Evolutionary conservation across 2,888 invertebrate species (phyloP), one percentile per base, ranked within the genome.

Genomic region (Megastigmus dorsalis): DNA sequence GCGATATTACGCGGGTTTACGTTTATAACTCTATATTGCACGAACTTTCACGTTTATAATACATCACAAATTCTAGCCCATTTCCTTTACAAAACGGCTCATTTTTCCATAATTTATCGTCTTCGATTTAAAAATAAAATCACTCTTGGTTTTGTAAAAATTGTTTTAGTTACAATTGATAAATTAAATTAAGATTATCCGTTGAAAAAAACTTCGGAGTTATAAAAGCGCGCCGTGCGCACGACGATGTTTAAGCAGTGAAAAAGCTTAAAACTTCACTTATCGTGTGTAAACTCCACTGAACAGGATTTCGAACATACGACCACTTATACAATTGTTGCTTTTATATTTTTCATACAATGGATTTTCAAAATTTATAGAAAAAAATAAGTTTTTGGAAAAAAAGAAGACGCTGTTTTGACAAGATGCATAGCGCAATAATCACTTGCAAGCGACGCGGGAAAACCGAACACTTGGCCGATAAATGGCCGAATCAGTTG

Each of bases 181-280:
- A 10, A 54, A 20, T 41, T 7, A 43, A 43, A 18, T 54, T 30
- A 48, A 15, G 54, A 54, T 48, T 1, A 36, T 55, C 23, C 13
- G 10, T 41, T 23, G 23, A 41, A 71, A 41, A 65, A 55, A 9
- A 28, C n/a, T 0, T 28, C 1, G 18, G 9, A 45, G 45, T 38
- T 59, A 28, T 50, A 71, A 71, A 65, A 57, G 71, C 71, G 71
- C 57, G 71, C 65, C 13, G 5, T 23, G 48, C 65, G 36, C 30
- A 43, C 15, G 15, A 41, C 20, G 28, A 3, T 18, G 38, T 48
- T 28, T 7, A 5, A 55, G 26, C 10, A 15, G 30, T 9, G 15
- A 10, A 62, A 55, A 36, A 63, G 45, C 15, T 54, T 62, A 23
- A 43, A 45, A 55, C 13, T 20, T 28, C 20, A 54, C 3, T 63